phyloP scores from a whole-genome alignment of 2,113 vertebrate genomes.

The Scalopus aquaticus region DNA sequence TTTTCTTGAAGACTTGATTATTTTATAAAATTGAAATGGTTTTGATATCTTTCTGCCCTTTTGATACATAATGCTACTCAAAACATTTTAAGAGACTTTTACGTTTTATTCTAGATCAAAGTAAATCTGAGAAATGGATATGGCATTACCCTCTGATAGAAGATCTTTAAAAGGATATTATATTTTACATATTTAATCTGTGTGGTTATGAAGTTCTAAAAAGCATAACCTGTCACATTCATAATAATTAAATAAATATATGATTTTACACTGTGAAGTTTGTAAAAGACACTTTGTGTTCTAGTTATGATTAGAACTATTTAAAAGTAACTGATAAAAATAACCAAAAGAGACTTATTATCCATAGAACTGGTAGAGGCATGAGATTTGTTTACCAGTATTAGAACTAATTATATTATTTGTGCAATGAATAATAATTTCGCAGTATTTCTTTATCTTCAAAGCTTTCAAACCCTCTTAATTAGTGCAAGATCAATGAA shows the following conservation, averaged over 20 bases:
- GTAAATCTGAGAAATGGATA: background rate
- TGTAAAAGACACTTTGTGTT: slow-evolving; percentile 47
- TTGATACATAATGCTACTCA: background rate
- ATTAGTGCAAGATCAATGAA: background rate
- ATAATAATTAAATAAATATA: slow-evolving; percentile 60
- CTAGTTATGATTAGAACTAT: background rate
- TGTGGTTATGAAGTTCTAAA: slow-evolving; percentile 10
- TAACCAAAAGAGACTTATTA: slow-evolving; percentile 57
- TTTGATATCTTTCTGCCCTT: background rate
- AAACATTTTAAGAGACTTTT: slow-evolving; percentile 17
- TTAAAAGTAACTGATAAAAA: slow-evolving; percentile 51
- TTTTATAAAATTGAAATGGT: slow-evolving; percentile 23
- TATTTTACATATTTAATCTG: slow-evolving; percentile 50
- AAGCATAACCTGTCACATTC: slow-evolving; percentile 36
- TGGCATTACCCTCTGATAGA: background rate
- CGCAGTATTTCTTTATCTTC: background rate
- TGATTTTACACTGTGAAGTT: slow-evolving; percentile 51
- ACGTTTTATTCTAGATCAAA: slow-evolving; percentile 11
- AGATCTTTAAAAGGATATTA: background rate
- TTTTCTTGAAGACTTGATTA: background rate
- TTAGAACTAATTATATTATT: slow-evolving; percentile 69
- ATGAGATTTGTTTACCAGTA: slow-evolving; percentile 74
- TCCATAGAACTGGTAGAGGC: slow-evolving; percentile 49
- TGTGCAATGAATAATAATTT: slow-evolving; percentile 70
- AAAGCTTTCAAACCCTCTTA: slow-evolving; percentile 25